Base-by-base conservation (phyloP, 2,797 vertebrate species). In the Allobates femoralis region DNA sequence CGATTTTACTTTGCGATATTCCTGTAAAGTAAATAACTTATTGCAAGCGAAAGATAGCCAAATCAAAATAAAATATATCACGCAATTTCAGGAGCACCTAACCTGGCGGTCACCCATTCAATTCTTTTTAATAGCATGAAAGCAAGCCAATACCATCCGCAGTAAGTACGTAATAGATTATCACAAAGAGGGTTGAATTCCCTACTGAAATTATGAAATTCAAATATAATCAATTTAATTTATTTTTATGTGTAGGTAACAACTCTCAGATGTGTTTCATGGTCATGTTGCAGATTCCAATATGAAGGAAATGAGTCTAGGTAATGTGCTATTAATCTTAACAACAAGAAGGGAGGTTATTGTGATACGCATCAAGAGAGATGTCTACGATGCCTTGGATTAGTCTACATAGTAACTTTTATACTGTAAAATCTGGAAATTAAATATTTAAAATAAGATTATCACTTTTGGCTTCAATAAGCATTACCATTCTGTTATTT, bases 171-270 rank as follows among this genome's bases (percentile, higher is more conserved):
- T 66, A 82, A 77, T 58, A 75, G 79, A 51, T 86, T 74, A 76
- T 46, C 32, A 76, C 79, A 81, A 81, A 86, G 69, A 86, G 79
- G n/a, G 51, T 81, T 67, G 66, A 75, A 81, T 76, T 75, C 79
- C 71, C 66, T 51, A 50, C 41, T 81, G 66, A 86, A 80, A 86
- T 86, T 81, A 81, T 71, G 26, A 81, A 75, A 86, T 81, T 81
- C 85, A 41, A 81, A 81, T 74, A 74, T 81, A 75, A 85, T 80
- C 84, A 80, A 64, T 73, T 86, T 80, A 18, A 53, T 80, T 81
- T 76, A 76, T 81, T 81, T 76, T 86, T 76, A 81, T 76, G 53
- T 46, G 26, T 34, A 41, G 55, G 56, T 55, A 86, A 76, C 12
- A 66, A n/a, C 41, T 41, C 58, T 62, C 78, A 21, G 69, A 55